A percentile compares a stretch with the other conserved stretches of the same genome.
Conservation (phyloP, 2,113 vertebrate genomes). For the Brachyistius frenatus region DNA sequence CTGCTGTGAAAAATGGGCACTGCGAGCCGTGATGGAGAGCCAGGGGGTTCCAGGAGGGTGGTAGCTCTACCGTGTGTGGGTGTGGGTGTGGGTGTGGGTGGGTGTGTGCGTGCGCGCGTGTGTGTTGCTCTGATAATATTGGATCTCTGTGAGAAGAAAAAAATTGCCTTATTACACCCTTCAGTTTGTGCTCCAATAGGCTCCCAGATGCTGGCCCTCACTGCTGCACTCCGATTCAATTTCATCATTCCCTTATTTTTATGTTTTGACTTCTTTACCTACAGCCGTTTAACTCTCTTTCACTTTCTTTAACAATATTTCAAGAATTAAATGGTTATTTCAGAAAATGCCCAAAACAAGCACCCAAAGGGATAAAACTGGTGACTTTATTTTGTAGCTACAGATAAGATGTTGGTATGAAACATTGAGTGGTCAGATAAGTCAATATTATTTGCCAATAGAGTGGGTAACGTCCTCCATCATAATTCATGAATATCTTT, state of each 20-base stretch:
- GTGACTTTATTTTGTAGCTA: too few species aligned
- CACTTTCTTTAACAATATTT: too few species aligned
- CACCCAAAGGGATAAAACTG: too few species aligned
- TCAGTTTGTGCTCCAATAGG: constrained; percentile 1
- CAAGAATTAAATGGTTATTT: too few species aligned
- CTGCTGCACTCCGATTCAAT: constrained; percentile 15
- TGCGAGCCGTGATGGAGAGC: constrained; percentile 64
- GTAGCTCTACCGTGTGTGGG: constrained; percentile 24
- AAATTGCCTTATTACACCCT: constrained; percentile 44
- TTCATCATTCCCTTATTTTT: not conserved
- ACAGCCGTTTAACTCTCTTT: not conserved
- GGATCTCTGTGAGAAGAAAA: constrained; percentile 54
- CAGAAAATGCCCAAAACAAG: too few species aligned
- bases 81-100: constrained; percentile 19
- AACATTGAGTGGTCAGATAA: too few species aligned
- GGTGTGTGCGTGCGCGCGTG: not conserved
- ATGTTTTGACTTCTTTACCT: not conserved
- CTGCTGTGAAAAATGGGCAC: constrained; percentile 72
- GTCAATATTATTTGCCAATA: too few species aligned
- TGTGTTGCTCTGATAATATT: constrained; percentile 56
- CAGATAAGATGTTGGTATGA: too few species aligned
- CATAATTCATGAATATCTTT: too few species aligned
- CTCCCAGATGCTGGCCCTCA: constrained; percentile 12
- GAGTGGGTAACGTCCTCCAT: too few species aligned
- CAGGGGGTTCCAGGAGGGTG: constrained; percentile 35